These are phyloP conservation scores for Calyptomena viridis DNA, from an alignment of 2,113 vertebrate species.

Conservation along the genomic window DNA sequence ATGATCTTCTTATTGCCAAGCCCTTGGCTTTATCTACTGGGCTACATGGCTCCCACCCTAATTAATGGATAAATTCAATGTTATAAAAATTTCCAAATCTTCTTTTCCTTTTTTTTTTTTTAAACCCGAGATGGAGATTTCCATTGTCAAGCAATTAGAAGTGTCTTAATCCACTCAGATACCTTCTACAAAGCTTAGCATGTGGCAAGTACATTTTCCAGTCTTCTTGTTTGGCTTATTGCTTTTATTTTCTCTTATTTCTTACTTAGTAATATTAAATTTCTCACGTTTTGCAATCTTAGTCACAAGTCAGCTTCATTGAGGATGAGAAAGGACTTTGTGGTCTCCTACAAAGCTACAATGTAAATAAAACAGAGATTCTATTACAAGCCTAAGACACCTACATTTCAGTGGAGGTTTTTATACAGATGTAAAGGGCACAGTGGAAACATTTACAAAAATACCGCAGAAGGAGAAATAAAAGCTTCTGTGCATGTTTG, in stretches of 20 bases:
- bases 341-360: neutral
- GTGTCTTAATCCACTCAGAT: constrained; percentile 20
- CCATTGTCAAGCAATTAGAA: constrained; percentile 52
- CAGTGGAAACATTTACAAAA: neutral
- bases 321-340: neutral
- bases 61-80: constrained; percentile 30
- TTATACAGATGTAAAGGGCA: neutral
- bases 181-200: neutral
- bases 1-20: constrained; percentile 1
- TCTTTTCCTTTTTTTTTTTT: constrained; percentile 1
- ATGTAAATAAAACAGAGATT: neutral
- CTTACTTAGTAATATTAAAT: neutral
- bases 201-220: neutral
- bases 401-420: neutral
- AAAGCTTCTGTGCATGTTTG: neutral
- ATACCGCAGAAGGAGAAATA: neutral
- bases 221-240: neutral
- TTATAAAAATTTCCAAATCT: constrained; percentile 48
- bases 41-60: neutral
- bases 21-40: neutral
- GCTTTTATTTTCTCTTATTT: neutral
- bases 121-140: constrained; percentile 43
- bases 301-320: neutral
- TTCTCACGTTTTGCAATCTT: neutral
- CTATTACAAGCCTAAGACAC: neutral